Conservation (phyloP, 2,888 invertebrate species). For the Camptogramma bilineatum region DNA sequence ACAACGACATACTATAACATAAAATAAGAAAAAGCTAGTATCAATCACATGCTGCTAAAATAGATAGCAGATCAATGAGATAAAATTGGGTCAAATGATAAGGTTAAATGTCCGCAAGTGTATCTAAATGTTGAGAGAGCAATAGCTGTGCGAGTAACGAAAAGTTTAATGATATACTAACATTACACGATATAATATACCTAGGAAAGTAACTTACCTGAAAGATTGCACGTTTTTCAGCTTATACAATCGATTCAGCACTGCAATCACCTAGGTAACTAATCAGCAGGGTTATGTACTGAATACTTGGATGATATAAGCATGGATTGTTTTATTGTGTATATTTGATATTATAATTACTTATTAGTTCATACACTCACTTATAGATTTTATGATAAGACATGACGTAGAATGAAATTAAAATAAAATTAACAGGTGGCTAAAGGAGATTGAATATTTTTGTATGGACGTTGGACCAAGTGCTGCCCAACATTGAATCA, state of each 20-base stretch:
- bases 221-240: conserved; percentile 20
- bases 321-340: not conserved
- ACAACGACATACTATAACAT: too few species aligned
- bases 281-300: conserved; percentile 14
- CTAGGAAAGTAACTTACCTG: conserved; percentile 17
- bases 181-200: not conserved
- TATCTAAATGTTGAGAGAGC: not conserved
- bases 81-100: not conserved
- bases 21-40: not conserved
- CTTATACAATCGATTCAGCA: conserved; percentile 47
- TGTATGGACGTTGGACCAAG: too few species aligned
- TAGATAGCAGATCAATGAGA: not conserved
- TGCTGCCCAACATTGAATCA: too few species aligned
- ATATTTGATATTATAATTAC: too few species aligned
- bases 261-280: conserved; percentile 48
- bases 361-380: too few species aligned
- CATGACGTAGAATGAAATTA: too few species aligned
- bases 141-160: conserved; percentile 6
- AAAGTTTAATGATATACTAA: not conserved
- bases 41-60: not conserved
- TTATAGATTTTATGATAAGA: too few species aligned
- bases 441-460: too few species aligned
- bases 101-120: not conserved
- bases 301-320: conserved; percentile 1
- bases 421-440: too few species aligned